These are phyloP conservation scores for Maccullochella peelii DNA, from an alignment of 2,113 vertebrate species.

Conservation along the genomic window DNA sequence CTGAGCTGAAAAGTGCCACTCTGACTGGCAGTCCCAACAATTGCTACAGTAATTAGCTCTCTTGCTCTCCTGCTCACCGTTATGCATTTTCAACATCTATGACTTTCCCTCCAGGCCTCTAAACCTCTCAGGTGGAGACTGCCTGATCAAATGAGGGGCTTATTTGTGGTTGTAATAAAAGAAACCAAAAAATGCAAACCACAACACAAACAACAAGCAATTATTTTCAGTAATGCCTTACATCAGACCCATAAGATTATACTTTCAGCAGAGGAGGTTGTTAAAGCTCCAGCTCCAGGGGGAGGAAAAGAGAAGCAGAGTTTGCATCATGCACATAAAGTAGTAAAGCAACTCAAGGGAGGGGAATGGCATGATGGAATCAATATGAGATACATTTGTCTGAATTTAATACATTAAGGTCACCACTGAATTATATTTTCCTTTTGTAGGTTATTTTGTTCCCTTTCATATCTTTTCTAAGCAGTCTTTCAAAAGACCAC, in stretches of 20 bases:
- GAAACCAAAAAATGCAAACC: not conserved
- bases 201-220: constrained; percentile 11
- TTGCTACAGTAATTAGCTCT: constrained; percentile 54
- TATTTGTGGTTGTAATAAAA: constrained; percentile 29
- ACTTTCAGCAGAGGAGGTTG: constrained; percentile 14
- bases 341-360: constrained; percentile 31
- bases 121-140: constrained; percentile 46
- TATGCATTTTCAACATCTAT: constrained; percentile 1
- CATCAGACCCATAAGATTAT: constrained; percentile 21
- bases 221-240: constrained; percentile 36
- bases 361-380: constrained; percentile 9
- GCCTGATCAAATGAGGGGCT: constrained; percentile 1
- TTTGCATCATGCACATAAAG: constrained; percentile 7
- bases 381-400: constrained; percentile 8
- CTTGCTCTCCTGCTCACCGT: constrained; percentile 14
- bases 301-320: not conserved
- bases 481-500: constrained; percentile 1
- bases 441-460: constrained; percentile 10
- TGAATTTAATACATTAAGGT: constrained; percentile 27
- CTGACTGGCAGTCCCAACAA: constrained; percentile 32
- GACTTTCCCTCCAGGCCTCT: constrained; percentile 23
- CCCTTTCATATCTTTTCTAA: not conserved
- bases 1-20: constrained; percentile 61
- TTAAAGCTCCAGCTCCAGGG: constrained; percentile 1
- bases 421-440: constrained; percentile 24